phyloP scores from a whole-genome alignment of 2,888 invertebrate species.

The Pteria penguin region DNA sequence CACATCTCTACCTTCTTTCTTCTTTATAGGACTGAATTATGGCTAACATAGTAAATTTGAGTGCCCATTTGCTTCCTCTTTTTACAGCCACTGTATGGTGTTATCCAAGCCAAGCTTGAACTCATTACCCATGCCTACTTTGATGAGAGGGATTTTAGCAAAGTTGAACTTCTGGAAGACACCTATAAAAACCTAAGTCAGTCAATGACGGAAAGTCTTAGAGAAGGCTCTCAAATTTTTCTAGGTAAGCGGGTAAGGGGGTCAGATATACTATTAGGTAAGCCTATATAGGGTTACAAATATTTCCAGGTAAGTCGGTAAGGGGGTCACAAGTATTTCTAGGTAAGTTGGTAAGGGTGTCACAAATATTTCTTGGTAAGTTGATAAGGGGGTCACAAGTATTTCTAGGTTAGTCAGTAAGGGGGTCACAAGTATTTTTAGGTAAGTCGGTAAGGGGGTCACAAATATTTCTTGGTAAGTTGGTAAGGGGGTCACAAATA shows the following conservation, averaged over 20 bases:
- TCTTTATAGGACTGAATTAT: neutral
- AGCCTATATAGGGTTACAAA: neutral
- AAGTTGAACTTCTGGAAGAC: conserved; percentile 86
- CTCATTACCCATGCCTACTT: conserved; percentile 98
- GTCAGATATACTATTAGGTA: neutral
- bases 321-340: neutral
- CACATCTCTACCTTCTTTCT: neutral
- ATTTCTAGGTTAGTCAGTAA: neutral
- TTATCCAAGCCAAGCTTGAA: conserved; percentile 91
- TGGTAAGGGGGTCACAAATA: neutral
- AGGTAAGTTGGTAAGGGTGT: neutral
- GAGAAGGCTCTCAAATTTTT: conserved; percentile 84
- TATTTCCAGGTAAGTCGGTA: neutral
- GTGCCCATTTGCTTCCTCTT: neutral
- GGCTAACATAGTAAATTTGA: neutral
- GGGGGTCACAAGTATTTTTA: neutral
- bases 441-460: neutral
- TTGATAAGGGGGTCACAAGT: conserved; percentile 5
- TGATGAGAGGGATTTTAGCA: conserved; percentile 85
- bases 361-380: conserved; percentile 7
- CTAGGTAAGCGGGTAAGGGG: conserved; percentile 82
- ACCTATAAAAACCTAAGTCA: conserved; percentile 95
- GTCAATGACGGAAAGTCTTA: conserved; percentile 84
- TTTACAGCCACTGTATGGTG: conserved; percentile 90
- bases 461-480: neutral